Conservation (phyloP, 2,888 invertebrate genomes). For the Parnassius apollo region DNA sequence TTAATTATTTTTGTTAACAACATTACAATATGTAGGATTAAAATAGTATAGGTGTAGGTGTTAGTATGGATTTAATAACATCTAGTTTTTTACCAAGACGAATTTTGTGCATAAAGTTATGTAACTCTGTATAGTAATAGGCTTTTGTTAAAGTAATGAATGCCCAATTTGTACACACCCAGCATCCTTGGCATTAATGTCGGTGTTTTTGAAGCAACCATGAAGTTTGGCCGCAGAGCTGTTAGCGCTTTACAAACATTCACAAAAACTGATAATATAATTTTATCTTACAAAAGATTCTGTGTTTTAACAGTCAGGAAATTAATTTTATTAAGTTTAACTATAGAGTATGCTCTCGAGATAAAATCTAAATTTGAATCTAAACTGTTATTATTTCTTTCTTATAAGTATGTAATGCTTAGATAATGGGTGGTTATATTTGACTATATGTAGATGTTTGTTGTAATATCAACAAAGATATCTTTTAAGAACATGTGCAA, state of each 20-base stretch:
- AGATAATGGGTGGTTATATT: neutral
- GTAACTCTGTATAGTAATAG: slow-evolving; percentile 59
- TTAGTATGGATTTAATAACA: slow-evolving; percentile 10
- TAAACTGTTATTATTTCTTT: neutral
- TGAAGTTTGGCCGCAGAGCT: slow-evolving; percentile 44
- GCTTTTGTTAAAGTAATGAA: slow-evolving; percentile 70
- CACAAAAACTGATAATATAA: slow-evolving; percentile 42
- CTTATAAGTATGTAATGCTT: neutral
- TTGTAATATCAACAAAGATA: slow-evolving; percentile 5
- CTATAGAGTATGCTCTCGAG: slow-evolving; percentile 28
- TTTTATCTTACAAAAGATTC: slow-evolving; percentile 28
- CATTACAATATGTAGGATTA: neutral
- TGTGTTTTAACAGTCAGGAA: slow-evolving; percentile 31
- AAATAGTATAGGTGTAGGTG: neutral
- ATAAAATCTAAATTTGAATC: slow-evolving; percentile 16
- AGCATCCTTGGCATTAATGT: slow-evolving; percentile 70
- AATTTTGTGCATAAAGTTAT: slow-evolving; percentile 50
- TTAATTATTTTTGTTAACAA: neutral
- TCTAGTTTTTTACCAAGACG: slow-evolving; percentile 12
- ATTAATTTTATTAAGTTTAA: slow-evolving; percentile 36
- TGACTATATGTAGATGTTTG: slow-evolving; percentile 7
- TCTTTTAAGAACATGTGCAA: slow-evolving; percentile 9
- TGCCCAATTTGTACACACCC: slow-evolving; percentile 60
- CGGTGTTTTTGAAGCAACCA: slow-evolving; percentile 63
- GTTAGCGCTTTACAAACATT: slow-evolving; percentile 65